These are phyloP conservation scores for Prochilodus magdalenae DNA, from an alignment of 2,113 vertebrate species.

Conservation along the genomic window DNA sequence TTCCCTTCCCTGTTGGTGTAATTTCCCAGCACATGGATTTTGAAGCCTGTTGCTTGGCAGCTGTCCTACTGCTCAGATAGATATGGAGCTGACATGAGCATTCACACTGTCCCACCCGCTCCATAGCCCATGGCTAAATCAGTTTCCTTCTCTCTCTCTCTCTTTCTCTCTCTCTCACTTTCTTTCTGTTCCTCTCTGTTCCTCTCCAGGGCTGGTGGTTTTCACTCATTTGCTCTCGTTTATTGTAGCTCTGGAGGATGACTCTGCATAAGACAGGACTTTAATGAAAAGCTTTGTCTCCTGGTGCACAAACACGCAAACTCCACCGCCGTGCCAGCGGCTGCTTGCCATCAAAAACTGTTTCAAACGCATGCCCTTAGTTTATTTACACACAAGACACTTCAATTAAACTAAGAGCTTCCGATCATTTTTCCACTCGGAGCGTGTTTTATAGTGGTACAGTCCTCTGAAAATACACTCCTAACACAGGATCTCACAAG, in stretches of 20 bases:
- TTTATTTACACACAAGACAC: slow-evolving; percentile 31
- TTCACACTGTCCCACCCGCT: slow-evolving; percentile 44
- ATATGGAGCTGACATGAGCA: slow-evolving; percentile 35
- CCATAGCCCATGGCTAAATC: slow-evolving; percentile 20
- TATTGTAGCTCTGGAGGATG: slow-evolving; percentile 8
- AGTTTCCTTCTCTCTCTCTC: background rate
- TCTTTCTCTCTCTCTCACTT: slow-evolving; percentile 57
- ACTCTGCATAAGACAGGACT: background rate
- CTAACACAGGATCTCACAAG: background rate
- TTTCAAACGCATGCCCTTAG: slow-evolving; percentile 8
- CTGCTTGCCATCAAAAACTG: slow-evolving; percentile 14
- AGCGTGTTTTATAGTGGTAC: background rate
- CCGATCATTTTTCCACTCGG: background rate
- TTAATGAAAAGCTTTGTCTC: slow-evolving; percentile 35
- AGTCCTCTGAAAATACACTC: background rate
- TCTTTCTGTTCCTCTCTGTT: slow-evolving; percentile 22
- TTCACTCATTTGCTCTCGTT: slow-evolving; percentile 18
- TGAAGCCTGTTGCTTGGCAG: slow-evolving; percentile 33
- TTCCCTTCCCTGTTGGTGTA: slow-evolving; percentile 29
- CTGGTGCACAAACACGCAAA: slow-evolving; percentile 12
- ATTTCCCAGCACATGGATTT: slow-evolving; percentile 35
- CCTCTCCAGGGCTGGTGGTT: slow-evolving; percentile 19
- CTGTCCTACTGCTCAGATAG: slow-evolving; percentile 39
- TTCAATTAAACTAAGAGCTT: slow-evolving; percentile 28
- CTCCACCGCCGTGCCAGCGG: background rate